Base-by-base conservation (phyloP, 2,113 vertebrate species). In the Perognathus longimembris region DNA sequence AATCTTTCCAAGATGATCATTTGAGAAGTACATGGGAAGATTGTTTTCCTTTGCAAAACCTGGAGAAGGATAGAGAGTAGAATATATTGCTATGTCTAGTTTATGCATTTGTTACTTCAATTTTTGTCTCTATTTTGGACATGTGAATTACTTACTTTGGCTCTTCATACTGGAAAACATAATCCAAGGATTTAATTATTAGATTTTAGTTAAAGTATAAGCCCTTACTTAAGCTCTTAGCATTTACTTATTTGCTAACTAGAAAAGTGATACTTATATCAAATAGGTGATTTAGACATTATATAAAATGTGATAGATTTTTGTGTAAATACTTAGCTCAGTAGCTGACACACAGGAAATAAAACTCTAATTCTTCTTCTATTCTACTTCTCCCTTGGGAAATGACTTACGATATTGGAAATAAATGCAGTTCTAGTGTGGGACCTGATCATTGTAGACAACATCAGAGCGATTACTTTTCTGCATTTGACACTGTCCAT, bases 151-250 rank as follows among this genome's bases (percentile, higher is more conserved):
- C 36, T 82, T n/a, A 2, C 36, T 86, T 95, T 61, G 59, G 36
- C 24, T 76, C 67, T 66, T 82, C 82, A 1, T 80, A 24, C 34
- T 90, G 66, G 86, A 71, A 36, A 45, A 36, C 54, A 69, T 12
- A 88, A 11, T 15, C 50, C 7, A 70, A 66, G 21, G 2, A 54
- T 66, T 89, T 89, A 26, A 21, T 42, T 8, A 67, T 74, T 66
- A 85, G 59, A 74, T 75, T 86, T 92, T 86, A 93, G 8, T 75
- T 92, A 8, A 69, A 12, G 90, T 61, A 64, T 0, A 66, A 75
- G 17, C 76, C 24, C 90, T 30, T 59, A 66, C 7, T 81, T 85
- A 92, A 12, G 14, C 12, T 92, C 18, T 61, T 89, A 91, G 38
- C 59, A 1, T 76, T 93, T 88, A 34, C 30, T 34, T 79, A 28